Percentiles rank a stretch among this genome's conserved stretches.
Evolutionary conservation across 2,888 invertebrate species (phyloP).

Genomic region (Hartigia nigra): DNA sequence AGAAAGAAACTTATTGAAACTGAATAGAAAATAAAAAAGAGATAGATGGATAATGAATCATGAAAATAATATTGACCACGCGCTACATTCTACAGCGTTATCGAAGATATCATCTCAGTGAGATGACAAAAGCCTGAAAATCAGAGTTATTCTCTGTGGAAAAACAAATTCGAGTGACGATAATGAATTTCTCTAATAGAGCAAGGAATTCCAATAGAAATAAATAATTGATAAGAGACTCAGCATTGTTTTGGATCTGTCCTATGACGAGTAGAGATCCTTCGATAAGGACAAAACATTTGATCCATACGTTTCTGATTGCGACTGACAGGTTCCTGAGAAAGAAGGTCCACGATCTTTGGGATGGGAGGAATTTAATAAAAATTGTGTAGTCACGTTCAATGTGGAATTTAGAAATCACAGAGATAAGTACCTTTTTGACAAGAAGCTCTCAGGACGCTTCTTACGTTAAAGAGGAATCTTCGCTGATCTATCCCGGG

Average conservation of each 20-base stretch:
- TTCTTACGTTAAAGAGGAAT: conserved; percentile 3
- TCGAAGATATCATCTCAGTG: neutral
- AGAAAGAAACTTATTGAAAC: neutral
- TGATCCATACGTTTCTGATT: neutral
- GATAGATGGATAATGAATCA: neutral
- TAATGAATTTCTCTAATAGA: neutral
- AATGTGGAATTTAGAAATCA: neutral
- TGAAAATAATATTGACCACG: neutral
- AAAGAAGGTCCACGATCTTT: neutral
- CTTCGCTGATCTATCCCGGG: neutral
- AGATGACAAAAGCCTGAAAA: neutral
- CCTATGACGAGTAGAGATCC: neutral
- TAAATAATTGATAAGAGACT: neutral
- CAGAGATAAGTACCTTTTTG: neutral
- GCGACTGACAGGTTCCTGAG: neutral
- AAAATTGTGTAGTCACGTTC: neutral
- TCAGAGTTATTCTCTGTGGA: neutral
- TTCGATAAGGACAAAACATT: neutral
- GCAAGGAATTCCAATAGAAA: neutral
- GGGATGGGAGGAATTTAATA: neutral
- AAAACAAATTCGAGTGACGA: neutral
- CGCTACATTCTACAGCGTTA: neutral
- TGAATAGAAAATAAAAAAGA: neutral
- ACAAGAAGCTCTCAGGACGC: neutral
- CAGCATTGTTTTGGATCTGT: neutral